A percentile compares a stretch with the other conserved stretches of the same genome.
phyloP scores from a whole-genome alignment of 2,113 vertebrate species.

The Hippolais icterina region DNA sequence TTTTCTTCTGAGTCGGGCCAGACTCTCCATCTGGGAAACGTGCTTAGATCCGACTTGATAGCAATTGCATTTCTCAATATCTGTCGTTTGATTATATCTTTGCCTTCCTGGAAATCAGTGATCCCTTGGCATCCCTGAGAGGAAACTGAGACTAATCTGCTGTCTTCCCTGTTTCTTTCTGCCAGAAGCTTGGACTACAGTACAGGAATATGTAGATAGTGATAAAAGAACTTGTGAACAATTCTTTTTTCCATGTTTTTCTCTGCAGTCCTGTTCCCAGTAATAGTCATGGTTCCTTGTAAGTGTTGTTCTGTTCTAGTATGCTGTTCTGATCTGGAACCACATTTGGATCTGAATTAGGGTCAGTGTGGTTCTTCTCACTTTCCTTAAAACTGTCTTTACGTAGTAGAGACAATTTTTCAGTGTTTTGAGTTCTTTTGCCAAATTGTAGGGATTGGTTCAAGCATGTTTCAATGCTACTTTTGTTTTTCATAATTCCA shows the following conservation, averaged over 20 bases:
- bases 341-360: not conserved
- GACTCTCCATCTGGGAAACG: not conserved
- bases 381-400: not conserved
- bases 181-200: not conserved
- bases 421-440: not conserved
- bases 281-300: not conserved
- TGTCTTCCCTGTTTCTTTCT: not conserved
- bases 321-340: not conserved
- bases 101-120: not conserved
- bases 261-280: not conserved
- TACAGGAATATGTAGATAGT: not conserved
- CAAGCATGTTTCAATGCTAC: not conserved
- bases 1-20: not conserved
- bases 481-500: not conserved
- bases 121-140: not conserved
- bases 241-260: not conserved
- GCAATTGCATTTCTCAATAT: not conserved
- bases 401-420: not conserved
- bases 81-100: not conserved
- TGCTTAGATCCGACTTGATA: not conserved
- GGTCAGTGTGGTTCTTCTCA: not conserved
- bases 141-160: not conserved
- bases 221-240: not conserved
- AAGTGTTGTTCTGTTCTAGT: not conserved
- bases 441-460: not conserved